These are phyloP conservation scores for Augochlorella aurata DNA, from an alignment of 2,888 invertebrate genomes.

Conservation along the genomic window DNA sequence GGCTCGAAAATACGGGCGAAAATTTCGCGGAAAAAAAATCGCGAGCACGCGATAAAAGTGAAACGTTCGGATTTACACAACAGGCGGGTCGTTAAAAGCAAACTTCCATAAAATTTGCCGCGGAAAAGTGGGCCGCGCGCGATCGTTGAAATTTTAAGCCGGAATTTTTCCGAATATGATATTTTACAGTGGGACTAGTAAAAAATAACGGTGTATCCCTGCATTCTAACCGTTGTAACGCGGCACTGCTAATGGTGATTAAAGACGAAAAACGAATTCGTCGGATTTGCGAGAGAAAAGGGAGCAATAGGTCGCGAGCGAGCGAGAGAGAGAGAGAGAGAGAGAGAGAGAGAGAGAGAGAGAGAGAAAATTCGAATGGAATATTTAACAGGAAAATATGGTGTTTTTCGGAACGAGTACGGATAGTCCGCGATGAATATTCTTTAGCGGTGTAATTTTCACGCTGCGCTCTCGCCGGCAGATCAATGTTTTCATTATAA, in stretches of 20 bases:
- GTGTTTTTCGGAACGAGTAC: neutral
- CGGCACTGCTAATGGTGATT: neutral
- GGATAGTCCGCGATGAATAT: neutral
- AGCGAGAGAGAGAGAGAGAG: neutral
- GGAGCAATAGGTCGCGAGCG: no score
- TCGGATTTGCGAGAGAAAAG: neutral
- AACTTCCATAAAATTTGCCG: conserved; percentile 17
- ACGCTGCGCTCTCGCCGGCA: neutral
- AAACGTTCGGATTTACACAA: conserved; percentile 19
- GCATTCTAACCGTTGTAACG: conserved; percentile 1
- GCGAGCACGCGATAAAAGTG: conserved; percentile 5
- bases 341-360: no score
- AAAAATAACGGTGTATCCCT: neutral
- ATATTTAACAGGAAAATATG: neutral
- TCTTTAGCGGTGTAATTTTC: neutral
- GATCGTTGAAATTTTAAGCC: conserved; percentile 19
- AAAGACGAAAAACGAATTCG: neutral
- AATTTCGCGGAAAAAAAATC: conserved; percentile 1
- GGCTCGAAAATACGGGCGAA: neutral
- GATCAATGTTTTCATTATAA: conserved; percentile 37
- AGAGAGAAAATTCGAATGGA: neutral
- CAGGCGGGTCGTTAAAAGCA: conserved; percentile 12
- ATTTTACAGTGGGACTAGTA: neutral
- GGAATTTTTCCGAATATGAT: conserved; percentile 5
- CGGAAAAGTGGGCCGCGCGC: neutral